Evolutionary conservation across 2,888 invertebrate species (phyloP), one percentile per base, ranked within the genome.

Genomic region (Glyphotaelius pellucidus): DNA sequence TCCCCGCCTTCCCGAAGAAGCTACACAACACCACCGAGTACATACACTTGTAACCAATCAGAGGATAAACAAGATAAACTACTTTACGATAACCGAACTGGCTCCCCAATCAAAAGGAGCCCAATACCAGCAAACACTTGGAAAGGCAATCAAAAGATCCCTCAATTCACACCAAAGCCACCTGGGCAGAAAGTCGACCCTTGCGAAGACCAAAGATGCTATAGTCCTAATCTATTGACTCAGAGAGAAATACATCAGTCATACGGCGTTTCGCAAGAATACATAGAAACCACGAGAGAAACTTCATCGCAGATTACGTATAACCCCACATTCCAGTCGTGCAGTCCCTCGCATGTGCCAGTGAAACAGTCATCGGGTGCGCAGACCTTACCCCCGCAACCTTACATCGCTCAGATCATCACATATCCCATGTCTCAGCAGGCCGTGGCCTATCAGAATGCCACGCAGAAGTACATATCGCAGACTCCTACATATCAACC

Each of bases 311-410:
- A 96, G 94, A 95, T 96, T 88, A 96, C 96, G 2, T 96, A 95
- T 93, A 96, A 96, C 93, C 96, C 96, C 91, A 96, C 96, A 95
- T 96, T 96, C 95, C 96, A 96, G 94, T 96, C 95, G 3, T 96
- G 96, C 94, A 96, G 96, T 94, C 96, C 96, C 80, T 95, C 96
- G 19, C 96, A 96, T 93, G 94, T 95, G 1, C 94, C 95, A 1
- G 96, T 96, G 93, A 93, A 92, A 80, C 67, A 67, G n/a, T 38
- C 90, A 12, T 85, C 81, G 9, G 81, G 88, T 32, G 86, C 84
- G 30, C 89, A 90, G 79, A 89, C 84, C 19, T 86, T 90, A 31
- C 92, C 94, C 14, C 95, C 95, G 90, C 96, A 96, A 93, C 96
- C 96, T 25, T 96, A 96, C 93, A 96, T 96, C 94, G 95, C 96